Percentiles rank a stretch among this genome's conserved stretches.
Conservation (phyloP, 2,888 invertebrate species). For the Phragmatobia fuliginosa region DNA sequence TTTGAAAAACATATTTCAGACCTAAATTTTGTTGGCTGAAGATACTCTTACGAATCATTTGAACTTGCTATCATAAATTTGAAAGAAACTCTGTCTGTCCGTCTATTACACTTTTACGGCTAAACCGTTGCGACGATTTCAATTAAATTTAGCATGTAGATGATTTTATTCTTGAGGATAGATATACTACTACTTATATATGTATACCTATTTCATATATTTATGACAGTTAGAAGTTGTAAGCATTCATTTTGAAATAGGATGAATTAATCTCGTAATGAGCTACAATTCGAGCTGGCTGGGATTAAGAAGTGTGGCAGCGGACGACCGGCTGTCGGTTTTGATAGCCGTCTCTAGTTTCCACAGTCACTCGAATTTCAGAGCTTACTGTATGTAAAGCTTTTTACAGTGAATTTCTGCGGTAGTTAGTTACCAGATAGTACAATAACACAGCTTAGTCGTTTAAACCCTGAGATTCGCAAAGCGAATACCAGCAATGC, state of each 20-base stretch:
- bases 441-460: not conserved
- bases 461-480: not conserved
- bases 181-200: too few species aligned
- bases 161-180: too few species aligned
- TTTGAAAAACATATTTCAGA: not conserved
- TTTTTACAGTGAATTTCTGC: not conserved
- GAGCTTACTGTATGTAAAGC: not conserved
- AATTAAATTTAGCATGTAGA: too few species aligned
- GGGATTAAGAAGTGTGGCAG: not conserved
- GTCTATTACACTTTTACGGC: too few species aligned
- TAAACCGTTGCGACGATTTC: too few species aligned
- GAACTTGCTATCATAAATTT: not conserved
- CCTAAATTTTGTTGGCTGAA: not conserved
- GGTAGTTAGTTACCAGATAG: not conserved
- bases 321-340: not conserved
- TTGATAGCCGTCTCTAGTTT: not conserved
- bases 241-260: not conserved
- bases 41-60: too few species aligned
- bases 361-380: not conserved
- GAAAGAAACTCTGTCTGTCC: too few species aligned
- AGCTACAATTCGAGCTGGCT: not conserved
- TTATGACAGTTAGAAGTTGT: too few species aligned
- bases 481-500: slow-evolving; percentile 1
- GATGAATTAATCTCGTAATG: not conserved
- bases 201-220: too few species aligned